Evolutionary conservation across 2,888 invertebrate genomes (phyloP).

Genomic region (Aquatica leii): DNA sequence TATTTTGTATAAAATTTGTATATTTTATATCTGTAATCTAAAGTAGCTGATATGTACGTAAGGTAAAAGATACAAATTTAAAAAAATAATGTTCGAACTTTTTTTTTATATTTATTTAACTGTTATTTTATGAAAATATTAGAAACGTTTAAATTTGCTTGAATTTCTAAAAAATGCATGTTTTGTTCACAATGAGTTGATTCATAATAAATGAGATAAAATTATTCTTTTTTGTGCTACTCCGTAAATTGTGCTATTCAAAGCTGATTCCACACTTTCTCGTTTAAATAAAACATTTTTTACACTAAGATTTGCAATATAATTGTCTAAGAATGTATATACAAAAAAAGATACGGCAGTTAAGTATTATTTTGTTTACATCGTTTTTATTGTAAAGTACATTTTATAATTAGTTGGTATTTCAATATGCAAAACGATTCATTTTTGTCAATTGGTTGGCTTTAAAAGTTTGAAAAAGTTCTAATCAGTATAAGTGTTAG

Average conservation of each 20-base stretch:
- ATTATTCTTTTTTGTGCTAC: background rate
- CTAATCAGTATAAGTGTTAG: slow-evolving; percentile 21
- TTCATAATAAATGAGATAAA: slow-evolving; percentile 9
- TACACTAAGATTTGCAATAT: too few relatives aligned
- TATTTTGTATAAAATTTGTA: too few relatives aligned
- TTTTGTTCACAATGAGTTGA: background rate
- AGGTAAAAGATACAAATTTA: slow-evolving; percentile 1
- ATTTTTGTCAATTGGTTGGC: slow-evolving; percentile 29
- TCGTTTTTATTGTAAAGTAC: too few relatives aligned
- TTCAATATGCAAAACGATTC: slow-evolving; percentile 28
- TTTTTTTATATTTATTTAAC: background rate
- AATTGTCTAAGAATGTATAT: slow-evolving; percentile 16
- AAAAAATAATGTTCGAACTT: background rate
- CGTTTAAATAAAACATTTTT: too few relatives aligned
- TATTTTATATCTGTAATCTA: too few relatives aligned
- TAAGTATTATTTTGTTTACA: too few relatives aligned
- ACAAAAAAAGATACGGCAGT: too few relatives aligned
- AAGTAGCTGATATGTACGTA: too few relatives aligned
- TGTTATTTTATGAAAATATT: background rate
- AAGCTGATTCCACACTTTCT: background rate
- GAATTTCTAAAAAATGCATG: background rate
- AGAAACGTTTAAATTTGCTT: background rate
- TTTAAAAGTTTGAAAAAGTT: slow-evolving; percentile 30
- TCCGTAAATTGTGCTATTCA: slow-evolving; percentile 2
- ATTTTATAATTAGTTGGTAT: too few relatives aligned